These are phyloP conservation scores for Gari tellinella DNA, from an alignment of 2,888 invertebrate species.

Conservation along the genomic window DNA sequence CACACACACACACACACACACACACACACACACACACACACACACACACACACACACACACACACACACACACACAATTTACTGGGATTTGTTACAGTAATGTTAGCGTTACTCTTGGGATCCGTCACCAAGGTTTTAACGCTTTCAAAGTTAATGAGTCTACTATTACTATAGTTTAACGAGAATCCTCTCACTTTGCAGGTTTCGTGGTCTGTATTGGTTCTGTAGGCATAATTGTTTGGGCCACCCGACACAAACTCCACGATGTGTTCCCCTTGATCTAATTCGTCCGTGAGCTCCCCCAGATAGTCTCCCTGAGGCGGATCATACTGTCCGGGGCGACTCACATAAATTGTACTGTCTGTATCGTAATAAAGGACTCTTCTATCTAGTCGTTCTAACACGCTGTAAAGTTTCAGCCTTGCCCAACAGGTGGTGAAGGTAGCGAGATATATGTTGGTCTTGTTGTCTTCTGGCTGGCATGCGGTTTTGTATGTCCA, in stretches of 20 bases:
- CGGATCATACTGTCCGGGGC: conserved; percentile 46
- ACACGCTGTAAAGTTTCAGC: too few species aligned
- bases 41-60: too few species aligned
- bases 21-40: too few species aligned
- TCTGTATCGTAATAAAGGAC: conserved; percentile 70
- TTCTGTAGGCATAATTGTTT: conserved; percentile 79
- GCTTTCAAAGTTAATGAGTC: conserved; percentile 55
- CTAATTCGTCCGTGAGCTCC: too few species aligned
- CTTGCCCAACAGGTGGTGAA: conserved; percentile 49
- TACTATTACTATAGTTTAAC: conserved; percentile 48
- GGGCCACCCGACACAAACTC: conserved; percentile 78
- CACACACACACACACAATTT: too few species aligned
- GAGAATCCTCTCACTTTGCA: conserved; percentile 71
- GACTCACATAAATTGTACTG: conserved; percentile 75
- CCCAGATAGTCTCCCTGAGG: conserved; percentile 75
- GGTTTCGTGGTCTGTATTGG: conserved; percentile 44
- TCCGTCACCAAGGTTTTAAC: conserved; percentile 38
- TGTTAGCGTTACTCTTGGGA: too few species aligned
- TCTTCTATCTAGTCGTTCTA: conserved; percentile 29
- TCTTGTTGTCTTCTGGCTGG: conserved; percentile 30
- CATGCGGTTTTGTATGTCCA: conserved; percentile 38
- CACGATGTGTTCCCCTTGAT: too few species aligned
- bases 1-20: too few species aligned
- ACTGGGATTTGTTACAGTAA: too few species aligned
- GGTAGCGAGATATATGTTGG: too few species aligned